Base-by-base conservation (phyloP, 1,140 invertebrate species). In the Bacillus rossius region DNA sequence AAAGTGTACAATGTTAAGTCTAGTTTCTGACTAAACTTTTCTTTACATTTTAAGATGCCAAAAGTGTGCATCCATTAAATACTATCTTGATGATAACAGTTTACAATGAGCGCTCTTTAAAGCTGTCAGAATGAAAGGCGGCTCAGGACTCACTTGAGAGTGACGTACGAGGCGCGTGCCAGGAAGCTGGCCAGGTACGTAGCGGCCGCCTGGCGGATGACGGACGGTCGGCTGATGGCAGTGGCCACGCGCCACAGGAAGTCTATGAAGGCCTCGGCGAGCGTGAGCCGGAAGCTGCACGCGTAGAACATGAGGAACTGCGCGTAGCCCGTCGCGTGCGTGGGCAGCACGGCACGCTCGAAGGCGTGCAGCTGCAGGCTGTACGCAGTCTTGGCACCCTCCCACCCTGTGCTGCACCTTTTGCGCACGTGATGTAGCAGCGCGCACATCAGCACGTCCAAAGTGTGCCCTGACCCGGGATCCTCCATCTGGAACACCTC, bases 251-350 rank as follows among this genome's bases (percentile, higher is more conserved):
- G 80, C 89, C 90, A 94, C 3, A 92, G 72, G 67, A 79, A 84
- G 61, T 75, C 76, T n/a, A 89, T 65, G 71, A 91, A 91, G 10
- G 76, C 78, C 63, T 89, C 85, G 8, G 76, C 71, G 25, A 92
- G 69, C 13, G 75, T 73, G n/a, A 73, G 67, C 73, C 85, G 85
- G 55, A 90, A 80, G 66, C 84, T 86, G 69, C 84, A 84, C 49
- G 90, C 72, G 64, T 88, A 85, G 73, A 93, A 92, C 67, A 91
- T 75, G 2, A 91, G 67, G 71, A 88, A 94, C 71, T 92, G 91
- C 4, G 88, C 80, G 70, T 91, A 88, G 69, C 84, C 81, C 49
- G 80, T 84, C 23, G 80, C 84, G 67, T 89, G 82, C 10, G 87
- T 91, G 2, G 83, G 81, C 50, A 94, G 71, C 55, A 93, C 81